phyloP scores from a whole-genome alignment of 2,113 vertebrate species.

The Salvelinus fontinalis region DNA sequence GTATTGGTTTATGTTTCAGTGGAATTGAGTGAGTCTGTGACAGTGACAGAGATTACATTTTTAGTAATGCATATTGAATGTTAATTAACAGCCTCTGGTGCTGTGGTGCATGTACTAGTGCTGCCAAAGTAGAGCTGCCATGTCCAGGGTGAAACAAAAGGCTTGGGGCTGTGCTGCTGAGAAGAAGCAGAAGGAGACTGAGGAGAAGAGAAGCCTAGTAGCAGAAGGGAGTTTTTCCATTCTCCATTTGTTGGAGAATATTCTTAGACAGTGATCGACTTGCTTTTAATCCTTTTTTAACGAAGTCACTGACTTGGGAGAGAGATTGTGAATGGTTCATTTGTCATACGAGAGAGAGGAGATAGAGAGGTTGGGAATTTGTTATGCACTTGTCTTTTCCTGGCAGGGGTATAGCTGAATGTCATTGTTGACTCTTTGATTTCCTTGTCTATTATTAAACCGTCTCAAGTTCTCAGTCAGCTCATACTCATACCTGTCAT shows the following conservation, averaged over 20 bases:
- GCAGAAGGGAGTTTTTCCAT: no score
- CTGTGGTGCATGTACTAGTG: constrained; percentile 4
- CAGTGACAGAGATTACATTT: not conserved
- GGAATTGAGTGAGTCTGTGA: not conserved
- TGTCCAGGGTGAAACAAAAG: constrained; percentile 30
- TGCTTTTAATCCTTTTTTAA: constrained; percentile 19
- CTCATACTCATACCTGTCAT: not conserved
- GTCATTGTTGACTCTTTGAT: not conserved
- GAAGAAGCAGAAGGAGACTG: not conserved
- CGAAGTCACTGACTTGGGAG: not conserved
- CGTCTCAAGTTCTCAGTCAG: no score
- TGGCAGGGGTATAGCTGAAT: not conserved
- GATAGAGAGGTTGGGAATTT: not conserved
- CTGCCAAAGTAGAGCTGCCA: not conserved
- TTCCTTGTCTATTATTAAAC: no score
- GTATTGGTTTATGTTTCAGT: not conserved
- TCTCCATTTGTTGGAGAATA: constrained; percentile 18
- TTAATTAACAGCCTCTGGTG: not conserved
- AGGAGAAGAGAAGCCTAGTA: not conserved
- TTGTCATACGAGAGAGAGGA: not conserved
- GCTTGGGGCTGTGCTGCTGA: not conserved
- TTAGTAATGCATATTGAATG: no score
- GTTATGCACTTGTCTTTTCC: not conserved
- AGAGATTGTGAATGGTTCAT: not conserved
- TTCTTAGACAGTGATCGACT: constrained; percentile 6